A percentile compares a stretch with the other conserved stretches of the same genome.
Evolutionary conservation across 2,113 vertebrate genomes (phyloP).

Genomic region (Neotragus moschatus): DNA sequence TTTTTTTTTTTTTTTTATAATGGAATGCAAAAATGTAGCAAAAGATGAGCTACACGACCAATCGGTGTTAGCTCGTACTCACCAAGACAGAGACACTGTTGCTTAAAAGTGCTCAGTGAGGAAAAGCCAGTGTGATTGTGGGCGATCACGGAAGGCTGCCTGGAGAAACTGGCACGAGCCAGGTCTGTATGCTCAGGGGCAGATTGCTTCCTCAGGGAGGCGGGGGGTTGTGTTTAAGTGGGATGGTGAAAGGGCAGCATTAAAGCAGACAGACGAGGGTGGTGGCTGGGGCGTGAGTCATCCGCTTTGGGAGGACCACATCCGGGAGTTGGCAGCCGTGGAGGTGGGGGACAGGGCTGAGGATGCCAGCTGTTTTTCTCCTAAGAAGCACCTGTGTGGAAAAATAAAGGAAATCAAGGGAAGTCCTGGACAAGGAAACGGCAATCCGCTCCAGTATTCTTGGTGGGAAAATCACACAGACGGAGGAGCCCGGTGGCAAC

Average conservation of each 20-base stretch:
- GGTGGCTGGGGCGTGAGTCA: accelerated
- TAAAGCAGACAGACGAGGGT: background rate
- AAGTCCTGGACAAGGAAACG: background rate
- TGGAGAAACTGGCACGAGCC: accelerated
- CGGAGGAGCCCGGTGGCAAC: accelerated
- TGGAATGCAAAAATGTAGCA: background rate
- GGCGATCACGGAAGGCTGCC: accelerated
- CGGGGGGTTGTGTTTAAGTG: accelerated
- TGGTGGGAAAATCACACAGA: background rate
- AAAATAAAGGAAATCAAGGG: background rate
- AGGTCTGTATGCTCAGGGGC: no score
- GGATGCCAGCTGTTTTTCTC: background rate
- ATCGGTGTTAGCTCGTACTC: accelerated
- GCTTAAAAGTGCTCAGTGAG: background rate
- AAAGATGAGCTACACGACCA: accelerated
- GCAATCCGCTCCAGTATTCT: background rate
- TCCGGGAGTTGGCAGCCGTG: accelerated
- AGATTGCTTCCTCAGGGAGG: background rate
- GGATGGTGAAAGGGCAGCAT: accelerated
- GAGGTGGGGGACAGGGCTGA: no score
- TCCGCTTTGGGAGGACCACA: accelerated
- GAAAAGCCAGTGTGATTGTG: background rate
- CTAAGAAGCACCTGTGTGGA: background rate
- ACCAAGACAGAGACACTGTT: accelerated
- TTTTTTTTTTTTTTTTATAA: no score